Percentiles rank a stretch among this genome's conserved stretches.
These are phyloP conservation scores for Ruditapes philippinarum DNA, from an alignment of 1,140 invertebrate genomes.

Conservation along the genomic window DNA sequence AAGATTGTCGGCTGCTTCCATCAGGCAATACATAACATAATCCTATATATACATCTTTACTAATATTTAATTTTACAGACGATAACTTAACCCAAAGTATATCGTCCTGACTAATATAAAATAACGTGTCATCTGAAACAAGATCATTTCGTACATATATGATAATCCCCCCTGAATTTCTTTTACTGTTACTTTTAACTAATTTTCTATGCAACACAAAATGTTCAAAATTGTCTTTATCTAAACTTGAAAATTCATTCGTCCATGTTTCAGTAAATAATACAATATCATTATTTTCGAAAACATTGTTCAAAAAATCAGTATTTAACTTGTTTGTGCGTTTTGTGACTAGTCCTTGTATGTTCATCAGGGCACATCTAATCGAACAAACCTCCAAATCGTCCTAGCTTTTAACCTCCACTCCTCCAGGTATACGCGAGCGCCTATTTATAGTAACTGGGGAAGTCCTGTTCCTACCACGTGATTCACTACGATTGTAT, in stretches of 20 bases:
- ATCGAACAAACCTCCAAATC: neutral
- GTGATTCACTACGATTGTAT: too few species aligned
- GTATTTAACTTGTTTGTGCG: slow-evolving; percentile 26
- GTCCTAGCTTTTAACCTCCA: too few species aligned
- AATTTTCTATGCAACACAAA: slow-evolving; percentile 31
- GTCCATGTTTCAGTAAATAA: slow-evolving; percentile 42
- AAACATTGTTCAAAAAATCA: neutral
- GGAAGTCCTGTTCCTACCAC: too few species aligned
- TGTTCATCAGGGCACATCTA: slow-evolving; percentile 39
- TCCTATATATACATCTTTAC: slow-evolving; percentile 28
- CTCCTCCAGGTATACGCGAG: too few species aligned
- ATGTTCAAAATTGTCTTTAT: neutral
- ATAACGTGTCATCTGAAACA: neutral
- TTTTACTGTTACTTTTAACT: neutral
- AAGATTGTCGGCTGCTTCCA: slow-evolving; percentile 4
- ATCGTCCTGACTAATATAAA: neutral
- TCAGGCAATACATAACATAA: slow-evolving; percentile 44
- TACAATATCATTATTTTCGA: slow-evolving; percentile 38
- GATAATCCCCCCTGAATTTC: slow-evolving; percentile 14
- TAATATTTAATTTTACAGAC: neutral
- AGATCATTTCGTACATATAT: slow-evolving; percentile 7
- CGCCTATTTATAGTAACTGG: too few species aligned
- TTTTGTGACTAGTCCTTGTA: slow-evolving; percentile 33
- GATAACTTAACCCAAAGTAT: slow-evolving; percentile 33
- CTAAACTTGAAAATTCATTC: slow-evolving; percentile 4